Evolutionary conservation across 1,140 invertebrate genomes (phyloP).

Genomic region (Drosophila grimshawi): DNA sequence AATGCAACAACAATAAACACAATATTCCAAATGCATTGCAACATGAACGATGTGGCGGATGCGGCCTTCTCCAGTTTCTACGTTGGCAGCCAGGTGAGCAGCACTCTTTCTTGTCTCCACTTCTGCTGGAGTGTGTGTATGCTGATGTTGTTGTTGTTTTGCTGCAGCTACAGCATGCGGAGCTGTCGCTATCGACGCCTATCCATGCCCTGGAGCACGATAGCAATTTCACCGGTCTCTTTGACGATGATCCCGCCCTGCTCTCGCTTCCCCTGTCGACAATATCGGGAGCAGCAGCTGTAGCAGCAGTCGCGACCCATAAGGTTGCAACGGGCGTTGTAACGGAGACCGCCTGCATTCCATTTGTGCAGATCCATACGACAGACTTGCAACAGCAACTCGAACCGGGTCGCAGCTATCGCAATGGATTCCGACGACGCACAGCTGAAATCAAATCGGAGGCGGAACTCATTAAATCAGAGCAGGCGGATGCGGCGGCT

Average conservation of each 20-base stretch:
- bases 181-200: conserved; percentile 68
- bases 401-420: conserved; percentile 64
- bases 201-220: conserved; percentile 63
- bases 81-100: conserved; percentile 61
- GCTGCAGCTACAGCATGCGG: conserved; percentile 47
- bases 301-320: not conserved
- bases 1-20: conserved; percentile 48
- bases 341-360: conserved; percentile 42
- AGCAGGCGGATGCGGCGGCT: conserved; percentile 66
- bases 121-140: conserved; percentile 5
- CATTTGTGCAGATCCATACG: conserved; percentile 81
- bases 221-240: conserved; percentile 53
- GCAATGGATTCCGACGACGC: conserved; percentile 69
- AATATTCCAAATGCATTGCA: conserved; percentile 43
- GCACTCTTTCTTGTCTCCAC: conserved; percentile 13
- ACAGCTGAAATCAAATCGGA: conserved; percentile 80
- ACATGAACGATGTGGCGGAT: conserved; percentile 71
- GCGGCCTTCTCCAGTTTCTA: conserved; percentile 59
- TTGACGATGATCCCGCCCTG: conserved; percentile 62
- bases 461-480: conserved; percentile 77
- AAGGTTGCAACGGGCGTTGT: conserved; percentile 6
- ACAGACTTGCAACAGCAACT: conserved; percentile 70
- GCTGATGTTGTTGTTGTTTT: conserved; percentile 27
- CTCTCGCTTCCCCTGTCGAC: conserved; percentile 31
- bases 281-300: conserved; percentile 1